phyloP scores from a whole-genome alignment of 1,140 invertebrate species.

The Zaprionus davidi region DNA sequence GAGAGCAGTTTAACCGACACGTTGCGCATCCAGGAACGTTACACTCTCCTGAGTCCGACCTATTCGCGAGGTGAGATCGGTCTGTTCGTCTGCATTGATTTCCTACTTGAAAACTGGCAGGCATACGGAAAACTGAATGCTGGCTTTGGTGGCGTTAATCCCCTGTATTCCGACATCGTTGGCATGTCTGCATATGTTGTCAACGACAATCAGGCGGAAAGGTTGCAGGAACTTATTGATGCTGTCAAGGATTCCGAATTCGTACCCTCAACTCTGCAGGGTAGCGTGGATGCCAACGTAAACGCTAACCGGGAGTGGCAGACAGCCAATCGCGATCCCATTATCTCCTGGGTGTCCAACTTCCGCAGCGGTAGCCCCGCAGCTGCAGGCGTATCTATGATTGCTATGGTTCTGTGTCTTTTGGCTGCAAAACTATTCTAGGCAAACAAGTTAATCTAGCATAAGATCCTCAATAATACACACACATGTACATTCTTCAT shows the following conservation, averaged over 20 bases:
- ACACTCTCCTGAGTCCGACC: constrained; percentile 61
- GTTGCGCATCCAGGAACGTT: constrained; percentile 67
- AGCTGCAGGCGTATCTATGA: constrained; percentile 46
- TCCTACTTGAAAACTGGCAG: constrained; percentile 62
- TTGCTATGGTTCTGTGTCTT: constrained; percentile 54
- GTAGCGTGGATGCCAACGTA: constrained; percentile 51
- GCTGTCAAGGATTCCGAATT: constrained; percentile 44
- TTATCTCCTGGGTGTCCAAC: constrained; percentile 57
- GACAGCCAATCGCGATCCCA: constrained; percentile 55
- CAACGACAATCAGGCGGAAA: constrained; percentile 53
- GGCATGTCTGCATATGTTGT: constrained; percentile 67
- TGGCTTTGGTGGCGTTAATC: constrained; percentile 71
- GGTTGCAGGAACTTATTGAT: constrained; percentile 57
- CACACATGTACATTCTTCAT: neutral
- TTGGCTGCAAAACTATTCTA: constrained; percentile 61
- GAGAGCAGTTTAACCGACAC: constrained; percentile 63
- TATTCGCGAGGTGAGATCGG: constrained; percentile 70
- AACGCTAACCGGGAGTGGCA: constrained; percentile 66
- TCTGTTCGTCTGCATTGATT: constrained; percentile 61
- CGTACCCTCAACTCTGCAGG: constrained; percentile 53
- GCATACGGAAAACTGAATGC: constrained; percentile 55
- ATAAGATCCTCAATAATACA: constrained; percentile 10
- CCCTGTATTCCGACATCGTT: constrained; percentile 60
- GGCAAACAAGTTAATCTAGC: constrained; percentile 21
- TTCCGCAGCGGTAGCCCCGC: constrained; percentile 58